Evolutionary conservation across 2,888 invertebrate species (phyloP), one percentile per base, ranked within the genome.

Genomic region (Acrobasis suavella): DNA sequence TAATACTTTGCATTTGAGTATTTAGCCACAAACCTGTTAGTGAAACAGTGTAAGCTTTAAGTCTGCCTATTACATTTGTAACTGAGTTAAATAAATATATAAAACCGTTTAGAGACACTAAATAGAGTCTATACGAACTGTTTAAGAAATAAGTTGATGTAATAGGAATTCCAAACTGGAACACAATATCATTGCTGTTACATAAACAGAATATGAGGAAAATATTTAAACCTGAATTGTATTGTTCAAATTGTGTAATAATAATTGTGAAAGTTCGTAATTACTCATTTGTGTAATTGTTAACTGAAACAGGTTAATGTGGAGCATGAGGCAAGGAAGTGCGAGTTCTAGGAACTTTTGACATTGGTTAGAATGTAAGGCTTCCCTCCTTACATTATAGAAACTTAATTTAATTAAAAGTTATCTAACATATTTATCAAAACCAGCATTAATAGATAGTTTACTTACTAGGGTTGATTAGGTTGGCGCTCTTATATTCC

Each of bases 401-500:
- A 1, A 14, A 46, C 12, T 46, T 46, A 14, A 46, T 14, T 46
- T 46, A 46, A 32, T 32, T 32, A 46, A 46, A 46, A 46, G 2
- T 1, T 46, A 46, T 14, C 14, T 46, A 5, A 1, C 5, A 12
- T n/a, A 14, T 6, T 14, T 14, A 14, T 42, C 3, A 46, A 46
- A 6, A 46, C n/a, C n/a, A 10, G 10, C 0, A 7, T 46, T 14
- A 14, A 12, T 46, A 46, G 46, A 2, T 14, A 46, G 7, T 46
- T 1, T 14, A 85, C 91, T 93, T 93, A 98, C 98, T 95, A 91
- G 95, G 89, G 90, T 97, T 97, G 68, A 98, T 98, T 68, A 98
- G 94, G 92, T 98, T 98, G 62, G 97, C 97, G 92, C 98, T 98
- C 86, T 94, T 96, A 85, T 98, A 98, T 84, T 97, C 96, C 10